These are phyloP conservation scores for Poecilia velifera DNA, from an alignment of 2,797 vertebrate genomes.

Conservation along the genomic window DNA sequence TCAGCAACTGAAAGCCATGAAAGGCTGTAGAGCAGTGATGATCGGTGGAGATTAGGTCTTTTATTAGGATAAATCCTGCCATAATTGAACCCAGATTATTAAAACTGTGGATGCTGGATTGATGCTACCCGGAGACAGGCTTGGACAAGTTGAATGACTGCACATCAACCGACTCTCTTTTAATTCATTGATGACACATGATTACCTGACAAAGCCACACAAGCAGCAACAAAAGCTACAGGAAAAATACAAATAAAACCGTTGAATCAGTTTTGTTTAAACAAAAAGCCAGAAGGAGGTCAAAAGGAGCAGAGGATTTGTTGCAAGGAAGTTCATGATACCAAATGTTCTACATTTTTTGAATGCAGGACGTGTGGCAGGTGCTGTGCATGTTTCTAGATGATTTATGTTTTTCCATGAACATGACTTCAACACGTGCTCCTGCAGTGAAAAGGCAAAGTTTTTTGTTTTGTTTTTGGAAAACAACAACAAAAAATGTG, in stretches of 20 bases:
- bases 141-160: slow-evolving; percentile 44
- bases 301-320: background rate
- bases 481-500: background rate
- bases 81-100: background rate
- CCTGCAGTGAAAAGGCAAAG: background rate
- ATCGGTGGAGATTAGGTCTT: background rate
- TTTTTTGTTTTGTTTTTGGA: background rate
- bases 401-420: background rate
- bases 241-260: background rate
- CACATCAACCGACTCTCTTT: background rate
- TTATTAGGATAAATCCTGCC: slow-evolving; percentile 18
- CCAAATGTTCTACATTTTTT: background rate
- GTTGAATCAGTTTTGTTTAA: background rate
- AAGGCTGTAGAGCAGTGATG: background rate
- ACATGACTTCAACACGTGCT: background rate
- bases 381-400: background rate
- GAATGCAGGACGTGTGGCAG: background rate
- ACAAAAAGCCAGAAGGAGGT: background rate
- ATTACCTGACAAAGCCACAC: background rate
- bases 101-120: background rate
- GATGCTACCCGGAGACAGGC: slow-evolving; percentile 18
- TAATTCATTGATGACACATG: slow-evolving; percentile 19
- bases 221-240: background rate
- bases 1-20: background rate
- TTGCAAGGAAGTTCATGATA: background rate